These are phyloP conservation scores for Drosophila conformis DNA, from an alignment of 2,888 invertebrate genomes.

Conservation along the genomic window DNA sequence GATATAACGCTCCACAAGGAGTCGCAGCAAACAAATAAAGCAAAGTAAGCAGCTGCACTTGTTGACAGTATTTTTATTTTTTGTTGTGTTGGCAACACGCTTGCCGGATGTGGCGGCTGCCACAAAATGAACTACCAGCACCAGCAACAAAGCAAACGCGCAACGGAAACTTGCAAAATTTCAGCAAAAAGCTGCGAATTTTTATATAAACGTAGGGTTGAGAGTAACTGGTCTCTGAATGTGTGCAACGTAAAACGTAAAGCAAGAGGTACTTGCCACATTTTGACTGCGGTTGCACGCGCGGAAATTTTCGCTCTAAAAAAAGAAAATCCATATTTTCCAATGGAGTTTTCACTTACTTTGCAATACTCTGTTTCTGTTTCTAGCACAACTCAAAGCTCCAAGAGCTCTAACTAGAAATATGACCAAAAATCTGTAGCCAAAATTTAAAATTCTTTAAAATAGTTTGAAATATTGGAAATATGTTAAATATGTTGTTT, in stretches of 20 bases:
- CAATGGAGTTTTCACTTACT: not conserved
- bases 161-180: conserved; percentile 59
- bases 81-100: conserved; percentile 39
- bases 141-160: conserved; percentile 24
- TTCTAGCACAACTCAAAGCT: not conserved
- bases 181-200: conserved; percentile 20
- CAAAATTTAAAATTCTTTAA: not conserved
- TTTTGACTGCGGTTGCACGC: conserved; percentile 21
- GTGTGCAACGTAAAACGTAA: not conserved
- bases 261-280: conserved; percentile 1
- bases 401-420: too few relatives aligned
- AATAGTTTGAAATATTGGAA: not conserved
- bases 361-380: not conserved
- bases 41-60: conserved; percentile 65
- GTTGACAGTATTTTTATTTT: conserved; percentile 44
- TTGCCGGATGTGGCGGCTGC: conserved; percentile 25
- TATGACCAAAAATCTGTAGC: not conserved
- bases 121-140: conserved; percentile 47
- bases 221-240: not conserved
- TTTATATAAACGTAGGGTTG: conserved; percentile 17
- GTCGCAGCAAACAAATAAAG: conserved; percentile 36
- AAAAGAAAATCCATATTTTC: not conserved
- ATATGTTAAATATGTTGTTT: not conserved
- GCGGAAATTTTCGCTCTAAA: conserved; percentile 1
- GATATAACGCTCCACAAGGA: conserved; percentile 25